A percentile compares a stretch with the other conserved stretches of the same genome.
phyloP scores from a whole-genome alignment of 2,888 invertebrate genomes.

The Megalurothrips usitatus region DNA sequence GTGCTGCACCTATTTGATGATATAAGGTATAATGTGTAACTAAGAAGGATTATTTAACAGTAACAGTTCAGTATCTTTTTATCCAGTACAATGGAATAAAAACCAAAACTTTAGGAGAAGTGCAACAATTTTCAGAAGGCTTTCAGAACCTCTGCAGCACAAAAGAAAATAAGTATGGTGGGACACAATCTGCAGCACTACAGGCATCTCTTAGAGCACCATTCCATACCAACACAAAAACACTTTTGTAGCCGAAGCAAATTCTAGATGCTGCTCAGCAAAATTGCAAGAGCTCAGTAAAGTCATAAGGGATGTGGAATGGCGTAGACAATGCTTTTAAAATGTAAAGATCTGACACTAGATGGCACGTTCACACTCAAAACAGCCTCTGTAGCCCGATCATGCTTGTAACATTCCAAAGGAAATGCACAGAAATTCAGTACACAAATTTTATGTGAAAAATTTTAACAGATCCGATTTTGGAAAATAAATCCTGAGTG shows the following conservation, averaged over 20 bases:
- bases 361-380: too few relatives aligned
- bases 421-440: not conserved
- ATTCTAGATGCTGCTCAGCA: too few relatives aligned
- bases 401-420: conserved; percentile 28
- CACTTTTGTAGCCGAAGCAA: too few relatives aligned
- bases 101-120: not conserved
- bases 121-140: not conserved
- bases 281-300: too few relatives aligned
- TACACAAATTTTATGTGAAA: not conserved
- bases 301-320: too few relatives aligned
- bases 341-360: too few relatives aligned
- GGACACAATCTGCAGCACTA: not conserved
- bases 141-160: not conserved
- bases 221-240: not conserved
- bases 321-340: too few relatives aligned
- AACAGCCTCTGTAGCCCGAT: not conserved
- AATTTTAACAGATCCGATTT: not conserved
- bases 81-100: not conserved
- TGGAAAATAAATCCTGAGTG: conserved; percentile 28
- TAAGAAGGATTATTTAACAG: not conserved
- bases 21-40: not conserved
- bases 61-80: not conserved
- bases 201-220: not conserved
- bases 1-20: not conserved
- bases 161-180: not conserved